Conservation (phyloP, 1,140 invertebrate genomes). For the Gryon sp. region DNA sequence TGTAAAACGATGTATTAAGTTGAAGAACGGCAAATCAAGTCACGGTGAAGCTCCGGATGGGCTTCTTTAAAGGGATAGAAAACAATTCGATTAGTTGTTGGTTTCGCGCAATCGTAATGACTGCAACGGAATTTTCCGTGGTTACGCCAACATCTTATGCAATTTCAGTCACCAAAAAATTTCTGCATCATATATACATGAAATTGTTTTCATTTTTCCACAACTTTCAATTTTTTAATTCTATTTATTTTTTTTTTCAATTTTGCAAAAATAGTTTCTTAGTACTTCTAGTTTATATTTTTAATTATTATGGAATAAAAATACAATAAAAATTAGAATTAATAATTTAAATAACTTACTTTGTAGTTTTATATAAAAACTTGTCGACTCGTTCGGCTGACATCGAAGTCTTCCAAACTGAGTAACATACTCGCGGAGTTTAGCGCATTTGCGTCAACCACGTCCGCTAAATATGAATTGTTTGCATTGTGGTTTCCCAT, state of each 20-base stretch:
- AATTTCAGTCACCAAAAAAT: neutral
- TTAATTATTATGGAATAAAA: too few species aligned
- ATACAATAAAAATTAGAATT: too few species aligned
- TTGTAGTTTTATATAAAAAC: slow-evolving; percentile 73
- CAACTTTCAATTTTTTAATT: too few species aligned
- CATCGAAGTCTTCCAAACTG: slow-evolving; percentile 76
- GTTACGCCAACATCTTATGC: slow-evolving; percentile 10
- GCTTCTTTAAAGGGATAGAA: slow-evolving; percentile 77
- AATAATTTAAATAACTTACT: too few species aligned
- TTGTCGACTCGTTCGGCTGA: slow-evolving; percentile 76
- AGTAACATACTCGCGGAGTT: slow-evolving; percentile 77
- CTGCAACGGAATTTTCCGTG: slow-evolving; percentile 60
- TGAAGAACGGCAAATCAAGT: slow-evolving; percentile 30
- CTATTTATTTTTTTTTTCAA: too few species aligned
- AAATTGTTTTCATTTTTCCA: too few species aligned
- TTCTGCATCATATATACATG: too few species aligned
- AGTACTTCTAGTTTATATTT: too few species aligned
- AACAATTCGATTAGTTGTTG: slow-evolving; percentile 74
- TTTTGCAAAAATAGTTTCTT: too few species aligned
- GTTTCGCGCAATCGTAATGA: slow-evolving; percentile 57
- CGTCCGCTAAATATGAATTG: slow-evolving; percentile 71
- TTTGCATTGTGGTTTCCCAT: slow-evolving; percentile 77
- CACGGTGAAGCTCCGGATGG: slow-evolving; percentile 31
- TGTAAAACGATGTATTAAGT: slow-evolving; percentile 36
- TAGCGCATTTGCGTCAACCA: slow-evolving; percentile 68